These are phyloP conservation scores for Atrichornis clamosus DNA, from an alignment of 2,113 vertebrate genomes.

Conservation along the genomic window DNA sequence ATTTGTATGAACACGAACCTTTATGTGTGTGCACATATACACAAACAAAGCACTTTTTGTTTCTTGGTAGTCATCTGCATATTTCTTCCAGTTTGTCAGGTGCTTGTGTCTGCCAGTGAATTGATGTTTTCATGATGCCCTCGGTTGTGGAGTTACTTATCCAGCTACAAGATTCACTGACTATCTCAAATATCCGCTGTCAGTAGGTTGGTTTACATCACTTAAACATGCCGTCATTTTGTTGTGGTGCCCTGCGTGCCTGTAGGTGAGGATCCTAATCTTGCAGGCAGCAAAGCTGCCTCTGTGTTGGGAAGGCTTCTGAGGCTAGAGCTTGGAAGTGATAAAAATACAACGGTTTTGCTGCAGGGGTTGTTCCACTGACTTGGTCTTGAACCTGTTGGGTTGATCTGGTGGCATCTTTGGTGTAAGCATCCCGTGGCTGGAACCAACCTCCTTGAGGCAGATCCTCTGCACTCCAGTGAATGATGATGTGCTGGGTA, in stretches of 20 bases:
- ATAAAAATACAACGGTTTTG: neutral
- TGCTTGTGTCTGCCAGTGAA: neutral
- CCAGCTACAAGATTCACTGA: neutral
- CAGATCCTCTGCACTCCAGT: neutral
- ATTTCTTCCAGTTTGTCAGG: neutral
- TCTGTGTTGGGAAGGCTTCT: neutral
- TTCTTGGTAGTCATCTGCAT: neutral
- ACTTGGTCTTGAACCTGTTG: neutral
- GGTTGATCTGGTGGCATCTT: neutral
- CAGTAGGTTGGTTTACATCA: neutral
- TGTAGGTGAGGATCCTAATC: neutral
- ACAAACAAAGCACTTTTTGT: neutral
- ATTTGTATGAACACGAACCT: neutral
- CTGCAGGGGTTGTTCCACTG: neutral
- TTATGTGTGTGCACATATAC: rapidly evolving
- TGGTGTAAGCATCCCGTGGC: neutral
- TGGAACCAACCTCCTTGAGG: neutral
- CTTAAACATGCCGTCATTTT: neutral
- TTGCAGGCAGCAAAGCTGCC: neutral
- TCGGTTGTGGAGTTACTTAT: neutral
- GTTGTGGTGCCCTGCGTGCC: neutral
- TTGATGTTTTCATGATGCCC: neutral
- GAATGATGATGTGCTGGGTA: neutral
- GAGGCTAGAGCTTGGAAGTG: neutral
- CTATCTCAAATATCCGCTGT: neutral